Evolutionary conservation across 2,888 invertebrate genomes (phyloP).

Genomic region (Hypercompe scribonia): DNA sequence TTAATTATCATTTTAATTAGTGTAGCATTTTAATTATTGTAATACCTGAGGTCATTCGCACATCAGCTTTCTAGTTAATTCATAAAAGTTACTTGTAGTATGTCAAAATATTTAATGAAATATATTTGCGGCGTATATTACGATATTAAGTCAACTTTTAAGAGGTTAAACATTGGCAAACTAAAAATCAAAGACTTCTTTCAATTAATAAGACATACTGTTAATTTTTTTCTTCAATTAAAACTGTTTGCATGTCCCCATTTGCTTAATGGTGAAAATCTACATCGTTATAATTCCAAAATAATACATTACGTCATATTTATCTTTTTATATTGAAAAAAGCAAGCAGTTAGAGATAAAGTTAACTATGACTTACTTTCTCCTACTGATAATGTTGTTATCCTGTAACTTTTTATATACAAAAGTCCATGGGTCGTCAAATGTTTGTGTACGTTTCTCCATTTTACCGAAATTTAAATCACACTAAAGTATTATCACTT

Average conservation of each 20-base stretch:
- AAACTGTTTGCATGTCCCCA: neutral
- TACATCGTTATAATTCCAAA: neutral
- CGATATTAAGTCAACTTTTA: neutral
- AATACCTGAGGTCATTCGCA: neutral
- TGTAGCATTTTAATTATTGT: neutral
- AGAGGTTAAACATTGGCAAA: no score
- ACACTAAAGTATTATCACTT: neutral
- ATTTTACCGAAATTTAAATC: constrained; percentile 53
- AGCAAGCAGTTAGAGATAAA: neutral
- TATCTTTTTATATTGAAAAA: neutral
- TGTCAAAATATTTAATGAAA: neutral
- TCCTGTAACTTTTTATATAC: constrained; percentile 77
- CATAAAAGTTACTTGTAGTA: neutral
- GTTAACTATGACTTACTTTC: constrained; percentile 65
- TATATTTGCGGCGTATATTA: neutral
- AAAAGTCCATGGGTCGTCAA: constrained; percentile 77
- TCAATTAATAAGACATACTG: neutral
- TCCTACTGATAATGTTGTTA: constrained; percentile 72
- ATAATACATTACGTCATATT: neutral
- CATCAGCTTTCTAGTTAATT: neutral
- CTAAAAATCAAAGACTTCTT: neutral
- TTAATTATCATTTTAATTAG: neutral
- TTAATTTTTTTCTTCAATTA: neutral
- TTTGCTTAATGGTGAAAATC: neutral
- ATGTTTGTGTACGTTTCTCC: constrained; percentile 53